phyloP scores from a whole-genome alignment of 2,113 vertebrate species.

The Noturus placidus region DNA sequence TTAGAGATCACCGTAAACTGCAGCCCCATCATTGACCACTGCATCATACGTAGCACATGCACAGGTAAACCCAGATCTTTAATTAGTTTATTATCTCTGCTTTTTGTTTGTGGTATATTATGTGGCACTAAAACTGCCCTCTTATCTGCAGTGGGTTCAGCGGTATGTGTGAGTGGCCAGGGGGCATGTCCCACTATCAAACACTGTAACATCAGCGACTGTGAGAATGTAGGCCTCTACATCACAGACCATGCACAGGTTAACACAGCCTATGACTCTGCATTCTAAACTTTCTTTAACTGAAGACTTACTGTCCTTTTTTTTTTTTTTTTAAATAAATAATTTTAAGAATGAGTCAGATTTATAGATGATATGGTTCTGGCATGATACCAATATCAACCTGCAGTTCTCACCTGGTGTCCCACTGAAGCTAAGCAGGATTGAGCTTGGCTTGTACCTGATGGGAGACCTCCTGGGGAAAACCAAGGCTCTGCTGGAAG shows the following conservation, averaged over 20 bases:
- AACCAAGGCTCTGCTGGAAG: no score
- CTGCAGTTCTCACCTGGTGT: no score
- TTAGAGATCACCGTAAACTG: constrained; percentile 99
- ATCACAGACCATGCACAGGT: constrained; percentile 99
- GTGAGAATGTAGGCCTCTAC: constrained; percentile 98
- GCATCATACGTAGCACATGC: constrained; percentile 97
- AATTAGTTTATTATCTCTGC: neutral
- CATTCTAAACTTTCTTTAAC: neutral
- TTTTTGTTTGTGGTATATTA: constrained; percentile 22
- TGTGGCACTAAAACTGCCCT: neutral
- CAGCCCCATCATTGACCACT: constrained; percentile 97
- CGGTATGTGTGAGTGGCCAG: constrained; percentile 97
- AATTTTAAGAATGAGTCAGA: neutral
- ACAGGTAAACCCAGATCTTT: constrained; percentile 79
- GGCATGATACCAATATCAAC: no score
- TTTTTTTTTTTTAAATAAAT: neutral
- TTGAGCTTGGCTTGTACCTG: no score
- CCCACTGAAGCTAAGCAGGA: no score
- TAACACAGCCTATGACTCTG: constrained; percentile 39
- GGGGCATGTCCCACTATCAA: constrained; percentile 97
- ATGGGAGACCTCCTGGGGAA: no score
- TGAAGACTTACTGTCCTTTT: neutral
- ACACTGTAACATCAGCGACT: constrained; percentile 99
- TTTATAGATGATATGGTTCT: neutral
- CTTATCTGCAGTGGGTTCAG: constrained; percentile 86